Percentiles rank a stretch among this genome's conserved stretches.
Conservation (phyloP, 2,113 vertebrate species). For the Pelecanus crispus region DNA sequence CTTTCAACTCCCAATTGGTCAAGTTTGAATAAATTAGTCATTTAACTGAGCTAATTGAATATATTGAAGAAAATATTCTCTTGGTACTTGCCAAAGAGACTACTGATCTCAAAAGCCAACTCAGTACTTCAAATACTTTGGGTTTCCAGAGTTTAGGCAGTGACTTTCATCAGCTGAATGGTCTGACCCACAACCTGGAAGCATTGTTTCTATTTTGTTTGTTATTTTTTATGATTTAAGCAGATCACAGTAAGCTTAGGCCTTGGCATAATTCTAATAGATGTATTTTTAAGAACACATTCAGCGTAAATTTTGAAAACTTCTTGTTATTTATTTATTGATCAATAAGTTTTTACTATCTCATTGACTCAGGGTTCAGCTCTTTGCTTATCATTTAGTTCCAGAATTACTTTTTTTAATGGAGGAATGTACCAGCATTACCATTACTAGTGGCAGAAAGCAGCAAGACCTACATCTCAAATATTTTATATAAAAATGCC, state of each 20-base stretch:
- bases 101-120: constrained; percentile 5
- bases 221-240: background rate
- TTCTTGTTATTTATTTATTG: background rate
- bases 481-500: background rate
- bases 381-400: background rate
- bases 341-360: background rate
- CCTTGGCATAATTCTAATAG: background rate
- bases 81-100: background rate
- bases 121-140: background rate
- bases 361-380: background rate
- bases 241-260: background rate
- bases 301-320: background rate
- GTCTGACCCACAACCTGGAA: background rate
- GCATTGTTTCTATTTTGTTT: background rate
- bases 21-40: constrained; percentile 52
- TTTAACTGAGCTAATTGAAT: constrained; percentile 52
- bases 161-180: background rate
- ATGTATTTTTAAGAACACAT: background rate
- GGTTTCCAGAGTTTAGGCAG: background rate
- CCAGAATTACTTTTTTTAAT: background rate
- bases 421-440: background rate
- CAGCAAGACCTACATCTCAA: background rate
- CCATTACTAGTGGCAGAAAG: background rate
- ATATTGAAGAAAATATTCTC: constrained; percentile 31
- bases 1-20: constrained; percentile 37